Base-by-base conservation (phyloP, 2,113 vertebrate genomes). In the Otocyon megalotis region DNA sequence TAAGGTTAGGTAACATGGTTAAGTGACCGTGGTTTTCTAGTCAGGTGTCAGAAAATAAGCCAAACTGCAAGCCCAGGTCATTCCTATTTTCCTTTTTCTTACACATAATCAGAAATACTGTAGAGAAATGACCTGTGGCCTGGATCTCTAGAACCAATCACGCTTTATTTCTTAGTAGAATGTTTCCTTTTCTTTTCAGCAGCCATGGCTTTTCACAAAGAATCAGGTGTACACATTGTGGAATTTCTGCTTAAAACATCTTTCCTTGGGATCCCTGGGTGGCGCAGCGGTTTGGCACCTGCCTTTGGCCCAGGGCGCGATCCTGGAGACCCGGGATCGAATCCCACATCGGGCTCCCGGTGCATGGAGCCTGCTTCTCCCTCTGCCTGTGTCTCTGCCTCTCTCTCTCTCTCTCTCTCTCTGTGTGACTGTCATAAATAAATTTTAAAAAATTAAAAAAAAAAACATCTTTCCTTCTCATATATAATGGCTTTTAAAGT, bases 201-300 rank as follows among this genome's bases (percentile, higher is more conserved):
- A 67, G 5, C 28, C 10, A 20, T 88, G 37, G 82, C 32, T 96
- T 97, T 92, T 89, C 30, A 89, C 22, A 79, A 76, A 84, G 56
- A 79, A 30, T 56, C 3, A 35, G 82, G 20, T n/a, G 4, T 8
- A 58, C 48, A 83, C 60, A 30, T 56, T 88, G 30, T 8, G 9
- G 79, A 28, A 13, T 28, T 43, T n/a, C 88, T 95, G 48, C 13
- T 13, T n/a, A n/a, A 5, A 20, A 54, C 28, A 71, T 35, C 71
- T 26, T 43, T 74, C 13, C 13, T 3, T 63, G n/a, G n/a, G n/a
- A n/a, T n/a, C n/a, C n/a, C n/a, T n/a, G n/a, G n/a, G n/a, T n/a
- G n/a, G n/a, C n/a, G n/a, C n/a, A n/a, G n/a, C n/a, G n/a, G n/a
- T n/a, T n/a, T n/a, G n/a, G n/a, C n/a, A n/a, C n/a, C n/a, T n/a